These are phyloP conservation scores for Ciconia nigra DNA, from an alignment of 2,797 vertebrate species.

Conservation along the genomic window DNA sequence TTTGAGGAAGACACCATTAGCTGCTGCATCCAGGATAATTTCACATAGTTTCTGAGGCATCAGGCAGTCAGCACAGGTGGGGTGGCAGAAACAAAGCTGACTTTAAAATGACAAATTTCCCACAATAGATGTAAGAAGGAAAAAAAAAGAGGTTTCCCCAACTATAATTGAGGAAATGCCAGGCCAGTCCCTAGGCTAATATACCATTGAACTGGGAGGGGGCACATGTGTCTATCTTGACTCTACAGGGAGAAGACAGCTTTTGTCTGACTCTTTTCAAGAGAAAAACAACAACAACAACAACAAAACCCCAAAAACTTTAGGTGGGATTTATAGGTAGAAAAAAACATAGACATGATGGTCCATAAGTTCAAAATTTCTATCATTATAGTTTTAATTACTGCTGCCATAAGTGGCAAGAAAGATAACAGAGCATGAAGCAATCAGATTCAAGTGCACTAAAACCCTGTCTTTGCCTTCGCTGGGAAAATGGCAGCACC, in stretches of 20 bases:
- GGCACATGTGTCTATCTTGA: not conserved
- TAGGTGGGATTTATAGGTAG: not conserved
- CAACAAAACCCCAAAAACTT: not conserved
- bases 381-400: not conserved
- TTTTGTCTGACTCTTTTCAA: not conserved
- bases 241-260: not conserved
- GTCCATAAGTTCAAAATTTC: not conserved
- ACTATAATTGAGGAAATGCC: not conserved
- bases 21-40: not conserved
- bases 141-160: not conserved
- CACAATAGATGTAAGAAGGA: not conserved
- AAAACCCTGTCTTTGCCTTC: not conserved
- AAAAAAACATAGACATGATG: not conserved
- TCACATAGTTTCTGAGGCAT: not conserved
- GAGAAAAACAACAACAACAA: not conserved
- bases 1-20: not conserved
- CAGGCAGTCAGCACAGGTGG: not conserved
- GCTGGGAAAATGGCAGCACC: not conserved
- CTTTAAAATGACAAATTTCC: not conserved
- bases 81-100: not conserved
- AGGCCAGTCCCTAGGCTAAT: not conserved
- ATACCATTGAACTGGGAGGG: not conserved
- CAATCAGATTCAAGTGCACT: not conserved
- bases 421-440: not conserved
- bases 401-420: not conserved